Percentiles rank a stretch among this genome's conserved stretches.
Evolutionary conservation across 2,797 vertebrate genomes (phyloP).

Genomic region (Synanceia verrucosa): DNA sequence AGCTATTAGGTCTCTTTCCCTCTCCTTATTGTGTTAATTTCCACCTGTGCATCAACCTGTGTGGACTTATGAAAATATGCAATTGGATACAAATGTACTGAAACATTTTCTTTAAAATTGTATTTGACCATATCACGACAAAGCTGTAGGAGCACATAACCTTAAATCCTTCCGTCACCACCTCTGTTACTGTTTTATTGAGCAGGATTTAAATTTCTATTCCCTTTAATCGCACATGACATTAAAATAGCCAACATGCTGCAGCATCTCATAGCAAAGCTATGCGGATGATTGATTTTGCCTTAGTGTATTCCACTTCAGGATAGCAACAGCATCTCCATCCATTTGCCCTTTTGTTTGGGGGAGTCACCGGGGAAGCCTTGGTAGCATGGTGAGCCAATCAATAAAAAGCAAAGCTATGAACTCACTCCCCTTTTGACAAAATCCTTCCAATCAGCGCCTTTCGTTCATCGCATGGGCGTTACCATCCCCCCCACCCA

Average conservation of each 20-base stretch:
- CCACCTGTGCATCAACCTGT: not conserved
- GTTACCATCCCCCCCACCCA: constrained; percentile 62
- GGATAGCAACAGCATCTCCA: constrained; percentile 83
- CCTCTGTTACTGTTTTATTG: not conserved
- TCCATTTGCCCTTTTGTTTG: constrained; percentile 81
- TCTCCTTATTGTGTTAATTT: not conserved
- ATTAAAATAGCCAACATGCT: constrained; percentile 27
- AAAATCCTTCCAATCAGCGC: constrained; percentile 63
- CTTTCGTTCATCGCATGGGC: constrained; percentile 38
- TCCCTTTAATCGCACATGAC: not conserved
- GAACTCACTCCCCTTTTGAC: constrained; percentile 46
- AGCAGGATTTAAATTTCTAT: not conserved
- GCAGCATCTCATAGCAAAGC: constrained; percentile 52
- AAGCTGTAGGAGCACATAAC: not conserved
- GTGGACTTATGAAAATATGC: not conserved
- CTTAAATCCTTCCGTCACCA: not conserved
- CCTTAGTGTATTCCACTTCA: constrained; percentile 73
- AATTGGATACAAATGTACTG: not conserved
- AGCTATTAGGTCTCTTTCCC: not conserved
- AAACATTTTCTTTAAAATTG: not conserved
- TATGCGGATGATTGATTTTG: constrained; percentile 77
- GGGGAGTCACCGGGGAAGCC: constrained; percentile 76
- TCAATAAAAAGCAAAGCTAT: constrained; percentile 56
- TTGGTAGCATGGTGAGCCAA: constrained; percentile 78
- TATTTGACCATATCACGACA: not conserved